These are phyloP conservation scores for Xestobium rufovillosum DNA, from an alignment of 2,888 invertebrate genomes.

Conservation along the genomic window DNA sequence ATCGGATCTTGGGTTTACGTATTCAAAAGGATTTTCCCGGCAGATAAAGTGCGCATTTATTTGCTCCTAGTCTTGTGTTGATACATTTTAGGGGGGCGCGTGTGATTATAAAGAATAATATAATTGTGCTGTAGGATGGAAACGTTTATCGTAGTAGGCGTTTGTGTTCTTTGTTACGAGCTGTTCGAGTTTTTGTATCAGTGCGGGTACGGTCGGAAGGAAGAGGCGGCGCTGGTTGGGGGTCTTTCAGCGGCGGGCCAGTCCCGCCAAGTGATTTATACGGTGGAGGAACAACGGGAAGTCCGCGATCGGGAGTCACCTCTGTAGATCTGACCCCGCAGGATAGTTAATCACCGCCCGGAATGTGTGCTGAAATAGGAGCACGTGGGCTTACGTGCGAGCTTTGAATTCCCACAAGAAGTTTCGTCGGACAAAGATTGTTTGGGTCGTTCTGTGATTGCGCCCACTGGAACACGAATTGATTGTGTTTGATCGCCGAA, in stretches of 20 bases:
- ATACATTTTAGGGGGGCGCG: too few relatives aligned
- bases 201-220: constrained; percentile 41
- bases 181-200: constrained; percentile 55
- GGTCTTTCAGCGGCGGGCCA: constrained; percentile 32
- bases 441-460: too few relatives aligned
- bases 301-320: constrained; percentile 17
- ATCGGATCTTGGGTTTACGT: too few relatives aligned
- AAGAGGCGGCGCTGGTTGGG: constrained; percentile 37
- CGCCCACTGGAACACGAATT: too few relatives aligned
- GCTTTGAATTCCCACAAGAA: constrained; percentile 19
- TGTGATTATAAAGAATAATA: too few relatives aligned
- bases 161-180: constrained; percentile 61
- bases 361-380: constrained; percentile 15
- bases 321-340: constrained; percentile 13
- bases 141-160: constrained; percentile 58
- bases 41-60: too few relatives aligned
- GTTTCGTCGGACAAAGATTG: too few relatives aligned
- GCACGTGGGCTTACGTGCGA: constrained; percentile 17
- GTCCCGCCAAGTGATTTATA: constrained; percentile 36
- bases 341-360: constrained; percentile 16
- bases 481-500: too few relatives aligned
- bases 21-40: not conserved
- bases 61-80: too few relatives aligned
- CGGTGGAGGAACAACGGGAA: constrained; percentile 31
- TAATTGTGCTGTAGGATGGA: constrained; percentile 46